These are phyloP conservation scores for Dinoponera quadriceps DNA, from an alignment of 1,140 invertebrate species.

Conservation along the genomic window DNA sequence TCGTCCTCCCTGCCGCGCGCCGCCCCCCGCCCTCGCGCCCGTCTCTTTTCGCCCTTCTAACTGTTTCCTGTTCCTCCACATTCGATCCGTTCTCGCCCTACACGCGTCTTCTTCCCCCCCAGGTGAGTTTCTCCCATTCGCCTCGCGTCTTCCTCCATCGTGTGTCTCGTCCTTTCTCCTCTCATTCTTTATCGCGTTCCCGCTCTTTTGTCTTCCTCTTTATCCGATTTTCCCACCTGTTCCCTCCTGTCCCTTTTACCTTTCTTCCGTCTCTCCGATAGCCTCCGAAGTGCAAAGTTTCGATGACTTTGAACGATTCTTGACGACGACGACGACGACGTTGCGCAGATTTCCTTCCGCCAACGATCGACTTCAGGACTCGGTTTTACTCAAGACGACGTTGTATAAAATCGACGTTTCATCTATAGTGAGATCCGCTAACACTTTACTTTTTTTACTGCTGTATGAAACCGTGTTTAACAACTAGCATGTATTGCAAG, in stretches of 20 bases:
- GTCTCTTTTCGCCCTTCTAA: slow-evolving; percentile 36
- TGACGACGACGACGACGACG: not conserved
- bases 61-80: slow-evolving; percentile 24
- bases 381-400: not conserved
- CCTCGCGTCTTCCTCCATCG: slow-evolving; percentile 22
- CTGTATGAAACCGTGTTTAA: too few relatives aligned
- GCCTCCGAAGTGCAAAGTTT: not conserved
- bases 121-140: not conserved
- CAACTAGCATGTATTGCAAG: too few relatives aligned
- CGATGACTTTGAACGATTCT: not conserved
- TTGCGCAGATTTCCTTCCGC: not conserved
- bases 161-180: slow-evolving; percentile 2
- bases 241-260: not conserved
- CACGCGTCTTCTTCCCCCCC: slow-evolving; percentile 15
- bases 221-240: not conserved
- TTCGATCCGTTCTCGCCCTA: slow-evolving; percentile 58
- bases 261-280: not conserved
- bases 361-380: not conserved
- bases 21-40: slow-evolving; percentile 46
- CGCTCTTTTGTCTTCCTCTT: not conserved
- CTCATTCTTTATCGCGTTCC: not conserved
- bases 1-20: slow-evolving; percentile 23
- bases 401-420: not conserved
- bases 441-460: not conserved
- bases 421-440: not conserved